Base-by-base conservation (phyloP, 2,888 invertebrate species). In the Acanthococcus lagerstroemiae region DNA sequence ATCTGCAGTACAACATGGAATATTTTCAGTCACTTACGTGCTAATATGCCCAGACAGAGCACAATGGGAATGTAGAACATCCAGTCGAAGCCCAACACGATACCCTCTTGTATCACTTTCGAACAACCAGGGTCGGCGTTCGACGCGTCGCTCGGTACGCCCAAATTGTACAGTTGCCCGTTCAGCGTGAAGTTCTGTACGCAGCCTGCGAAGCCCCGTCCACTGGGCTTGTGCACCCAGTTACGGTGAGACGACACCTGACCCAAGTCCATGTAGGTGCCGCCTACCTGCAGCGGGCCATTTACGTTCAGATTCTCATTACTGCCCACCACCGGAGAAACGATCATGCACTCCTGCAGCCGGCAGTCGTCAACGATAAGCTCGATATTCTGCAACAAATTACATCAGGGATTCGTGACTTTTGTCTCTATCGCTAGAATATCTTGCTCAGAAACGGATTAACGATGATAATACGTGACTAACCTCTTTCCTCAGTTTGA, bases 161-260 rank as follows among this genome's bases (percentile, higher is more conserved):
- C 92, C 71, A 97, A 79, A 75, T 97, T 93, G 77, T 95, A 95
- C 72, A 89, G 85, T 83, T 88, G 80, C 70, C 84, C 84, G 73
- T 90, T 92, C 74, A 91, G 88, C 0, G 92, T 87, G 70, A 97
- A 82, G 76, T 96, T 95, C 71, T 88, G 84, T 70, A 97, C 85
- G 75, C 96, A 97, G 4, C 97, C 97, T 54, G 82, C 80, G 75
- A 93, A 94, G 67, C 87, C 85, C 69, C 81, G 79, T 55, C 80
- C 81, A 15, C 84, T 84, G 1, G 90, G 90, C 5, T 80, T 78
- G 72, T 85, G 79, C 24, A 81, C 78, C 90, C 91, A 91, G 65
- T 84, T 82, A 66, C 84, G 82, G 27, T 80, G 78, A 0, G 78
- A 75, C 0, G 83, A 83, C 26, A 90, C 75, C 24, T 79, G 75